phyloP scores from a whole-genome alignment of 2,888 invertebrate genomes.

The Beris chalybata region DNA sequence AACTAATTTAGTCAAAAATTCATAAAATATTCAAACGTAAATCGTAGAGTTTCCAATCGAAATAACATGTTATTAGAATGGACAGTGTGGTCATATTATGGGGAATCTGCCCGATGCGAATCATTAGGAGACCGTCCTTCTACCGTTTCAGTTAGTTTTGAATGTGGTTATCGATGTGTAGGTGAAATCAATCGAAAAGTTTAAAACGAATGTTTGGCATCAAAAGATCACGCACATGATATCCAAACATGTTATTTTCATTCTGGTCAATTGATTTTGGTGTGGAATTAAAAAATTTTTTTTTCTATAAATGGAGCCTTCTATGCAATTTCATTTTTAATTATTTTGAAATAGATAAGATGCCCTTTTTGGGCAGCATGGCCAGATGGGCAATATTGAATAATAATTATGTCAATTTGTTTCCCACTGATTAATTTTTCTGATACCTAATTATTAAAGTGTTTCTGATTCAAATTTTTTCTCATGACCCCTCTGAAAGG shows the following conservation, averaged over 20 bases:
- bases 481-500: too few species aligned
- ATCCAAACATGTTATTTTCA: constrained; percentile 17
- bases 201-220: constrained; percentile 39
- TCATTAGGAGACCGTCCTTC: too few species aligned
- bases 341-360: too few species aligned
- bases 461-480: too few species aligned
- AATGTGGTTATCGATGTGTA: too few species aligned
- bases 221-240: constrained; percentile 41
- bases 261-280: constrained; percentile 9
- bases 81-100: background rate
- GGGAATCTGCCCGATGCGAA: too few species aligned
- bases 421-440: too few species aligned
- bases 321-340: background rate
- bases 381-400: too few species aligned
- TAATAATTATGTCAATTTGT: too few species aligned
- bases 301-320: background rate
- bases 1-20: constrained; percentile 28
- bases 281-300: background rate
- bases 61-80: constrained; percentile 21
- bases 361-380: too few species aligned
- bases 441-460: too few species aligned
- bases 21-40: constrained; percentile 12
- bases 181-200: background rate
- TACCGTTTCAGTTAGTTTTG: too few species aligned
- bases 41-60: constrained; percentile 1